Evolutionary conservation across 2,797 vertebrate species (phyloP), one percentile per base, ranked within the genome.

Genomic region (Acanthurus leucopareius): DNA sequence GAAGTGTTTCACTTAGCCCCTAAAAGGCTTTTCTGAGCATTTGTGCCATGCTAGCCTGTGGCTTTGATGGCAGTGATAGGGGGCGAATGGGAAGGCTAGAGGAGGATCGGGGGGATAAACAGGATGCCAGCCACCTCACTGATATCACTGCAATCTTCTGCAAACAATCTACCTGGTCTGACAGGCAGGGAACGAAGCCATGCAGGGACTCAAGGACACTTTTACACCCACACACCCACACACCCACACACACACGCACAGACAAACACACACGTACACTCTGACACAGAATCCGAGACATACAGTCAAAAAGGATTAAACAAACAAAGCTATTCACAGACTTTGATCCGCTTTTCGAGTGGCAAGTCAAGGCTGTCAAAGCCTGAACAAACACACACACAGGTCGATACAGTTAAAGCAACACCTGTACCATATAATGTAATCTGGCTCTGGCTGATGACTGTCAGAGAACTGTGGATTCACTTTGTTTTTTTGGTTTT

Each of bases 41-140:
- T 87, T 90, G 83, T 83, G 77, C 77, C 58, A 70, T 25, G 77
- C 70, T 71, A 73, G 87, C 86, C 82, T 86, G 73, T 62, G 83
- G 86, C 75, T 86, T 73, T 84, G 90, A 92, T 90, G 88, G 83
- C 77, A 81, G 83, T 77, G 91, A 93, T 89, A 90, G 79, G 73
- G 71, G 75, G 70, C 51, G 67, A 86, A 87, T 77, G 35, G 75
- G 75, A 86, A 82, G 61, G 85, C 88, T 77, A 69, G 66, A 83
- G 85, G 73, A 80, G 76, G 85, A 89, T 86, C 51, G 59, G 75
- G 75, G 19, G 87, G 79, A 87, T 85, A 89, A 88, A 90, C 84
- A 75, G 87, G 83, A 79, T 69, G 79, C 69, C 87, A 90, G 88
- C 83, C 77, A 87, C 86, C 75, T 83, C 83, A 32, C 88, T 85